These are phyloP conservation scores for Nansenia antarctica DNA, from an alignment of 2,113 vertebrate genomes.

Conservation along the genomic window DNA sequence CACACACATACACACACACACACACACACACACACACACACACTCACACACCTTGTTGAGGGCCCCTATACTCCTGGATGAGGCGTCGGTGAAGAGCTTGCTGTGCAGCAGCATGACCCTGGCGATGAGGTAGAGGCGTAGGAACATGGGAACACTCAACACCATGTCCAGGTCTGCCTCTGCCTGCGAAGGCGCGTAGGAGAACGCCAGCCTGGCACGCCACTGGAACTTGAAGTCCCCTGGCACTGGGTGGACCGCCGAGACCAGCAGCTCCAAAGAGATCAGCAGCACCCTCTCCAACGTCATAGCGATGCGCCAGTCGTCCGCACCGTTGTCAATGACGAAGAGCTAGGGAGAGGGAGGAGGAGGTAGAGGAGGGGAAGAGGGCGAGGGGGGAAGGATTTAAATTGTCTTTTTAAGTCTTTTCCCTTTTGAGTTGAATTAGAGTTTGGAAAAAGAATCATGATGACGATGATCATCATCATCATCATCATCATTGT, in stretches of 20 bases:
- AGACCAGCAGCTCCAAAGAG: slow-evolving; percentile 95
- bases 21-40: slow-evolving; percentile 18
- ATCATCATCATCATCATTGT: background rate
- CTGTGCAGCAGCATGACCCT: slow-evolving; percentile 97
- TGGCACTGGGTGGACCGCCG: slow-evolving; percentile 94
- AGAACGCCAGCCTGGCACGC: slow-evolving; percentile 95
- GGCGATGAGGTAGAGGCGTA: slow-evolving; percentile 96
- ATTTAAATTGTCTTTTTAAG: background rate
- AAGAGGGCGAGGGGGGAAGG: background rate
- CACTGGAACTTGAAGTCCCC: slow-evolving; percentile 97
- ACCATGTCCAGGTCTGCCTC: slow-evolving; percentile 98
- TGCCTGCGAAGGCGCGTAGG: slow-evolving; percentile 87
- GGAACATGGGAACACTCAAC: slow-evolving; percentile 98
- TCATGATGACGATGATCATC: too few relatives aligned
- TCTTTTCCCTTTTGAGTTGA: too few relatives aligned
- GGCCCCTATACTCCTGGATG: slow-evolving; percentile 80
- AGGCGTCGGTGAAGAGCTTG: slow-evolving; percentile 94
- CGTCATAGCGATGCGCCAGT: slow-evolving; percentile 99
- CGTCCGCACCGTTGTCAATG: slow-evolving; percentile 96
- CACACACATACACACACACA: slow-evolving; percentile 10
- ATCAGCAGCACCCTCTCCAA: slow-evolving; percentile 95
- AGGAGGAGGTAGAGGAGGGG: slow-evolving; percentile 17
- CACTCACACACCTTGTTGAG: slow-evolving; percentile 74
- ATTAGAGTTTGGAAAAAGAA: too few relatives aligned
- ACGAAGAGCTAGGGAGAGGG: slow-evolving; percentile 85